Base-by-base conservation (phyloP, 2,888 invertebrate genomes). In the Abrostola tripartita region DNA sequence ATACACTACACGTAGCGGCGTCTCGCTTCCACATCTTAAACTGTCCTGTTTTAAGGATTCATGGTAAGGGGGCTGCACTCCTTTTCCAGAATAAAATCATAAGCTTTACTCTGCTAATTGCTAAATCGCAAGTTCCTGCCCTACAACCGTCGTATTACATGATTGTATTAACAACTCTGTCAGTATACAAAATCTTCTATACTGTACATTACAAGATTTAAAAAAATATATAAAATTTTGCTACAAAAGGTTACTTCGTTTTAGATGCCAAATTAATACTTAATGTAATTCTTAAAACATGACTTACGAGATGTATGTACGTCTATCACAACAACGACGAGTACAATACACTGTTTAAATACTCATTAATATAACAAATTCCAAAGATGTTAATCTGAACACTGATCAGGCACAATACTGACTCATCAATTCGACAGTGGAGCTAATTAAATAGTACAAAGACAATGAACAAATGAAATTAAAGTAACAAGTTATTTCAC, bases 391-490 rank as follows among this genome's bases (percentile, higher is more conserved):
- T 69, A 64, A 68, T 80, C 64, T 71, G 52, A 52, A 40, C 56
- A 65, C 67, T 66, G 65, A 61, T 61, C 69, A 65, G 55, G 51
- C 74, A 60, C 75, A 64, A 74, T 65, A 86, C 82, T 83, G 76
- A 75, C 65, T 75, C 73, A 78, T 74, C 71, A 69, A 73, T 73
- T 66, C 65, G 67, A 74, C 63, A 62, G 49, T 66, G 47, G 44
- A 65, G 64, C 71, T 75, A 86, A 83, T 83, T 89, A 88, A 85
- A 88, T 88, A 86, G 78, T 73, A 63, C 68, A 74, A 79, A 81
- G 69, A 85, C 86, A 88, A 87, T 86, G 81, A 81, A 75, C 71
- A 70, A 76, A 68, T 83, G 78, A 76, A 82, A 82, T 74, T 76
- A 64, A 76, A 81, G 80, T 76, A 77, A 75, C 78, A 68, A 73